Evolutionary conservation across 2,888 invertebrate genomes (phyloP).

Genomic region (Entomobrya proxima): DNA sequence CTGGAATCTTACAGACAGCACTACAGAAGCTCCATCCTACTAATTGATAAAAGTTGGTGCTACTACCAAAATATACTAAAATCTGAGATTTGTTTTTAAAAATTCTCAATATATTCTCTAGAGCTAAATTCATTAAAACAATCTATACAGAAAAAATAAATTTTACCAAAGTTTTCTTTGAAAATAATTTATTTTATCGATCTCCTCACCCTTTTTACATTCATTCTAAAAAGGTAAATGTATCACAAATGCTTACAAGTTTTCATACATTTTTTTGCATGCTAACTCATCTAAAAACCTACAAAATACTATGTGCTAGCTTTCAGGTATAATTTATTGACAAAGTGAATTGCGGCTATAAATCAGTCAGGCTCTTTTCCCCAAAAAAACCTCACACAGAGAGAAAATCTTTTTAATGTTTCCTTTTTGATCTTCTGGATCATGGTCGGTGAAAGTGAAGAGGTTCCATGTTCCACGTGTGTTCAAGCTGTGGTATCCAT

Average conservation of each 20-base stretch:
- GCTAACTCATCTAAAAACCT: no score
- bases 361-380: constrained; percentile 6
- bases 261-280: no score
- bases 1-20: neutral
- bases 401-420: neutral
- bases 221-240: no score
- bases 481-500: constrained; percentile 57
- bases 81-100: no score
- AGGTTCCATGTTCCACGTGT: neutral
- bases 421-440: neutral
- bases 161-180: no score
- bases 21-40: neutral
- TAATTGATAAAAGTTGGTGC: neutral
- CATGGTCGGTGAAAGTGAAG: neutral
- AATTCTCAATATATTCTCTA: no score
- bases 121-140: no score
- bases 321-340: constrained; percentile 35
- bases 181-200: no score
- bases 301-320: neutral
- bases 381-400: neutral
- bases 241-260: no score
- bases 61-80: no score
- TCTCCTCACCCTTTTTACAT: no score
- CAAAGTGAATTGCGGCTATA: constrained; percentile 20
- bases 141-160: no score